Base-by-base conservation (phyloP, 2,888 invertebrate species). In the Slavum lentiscoides region DNA sequence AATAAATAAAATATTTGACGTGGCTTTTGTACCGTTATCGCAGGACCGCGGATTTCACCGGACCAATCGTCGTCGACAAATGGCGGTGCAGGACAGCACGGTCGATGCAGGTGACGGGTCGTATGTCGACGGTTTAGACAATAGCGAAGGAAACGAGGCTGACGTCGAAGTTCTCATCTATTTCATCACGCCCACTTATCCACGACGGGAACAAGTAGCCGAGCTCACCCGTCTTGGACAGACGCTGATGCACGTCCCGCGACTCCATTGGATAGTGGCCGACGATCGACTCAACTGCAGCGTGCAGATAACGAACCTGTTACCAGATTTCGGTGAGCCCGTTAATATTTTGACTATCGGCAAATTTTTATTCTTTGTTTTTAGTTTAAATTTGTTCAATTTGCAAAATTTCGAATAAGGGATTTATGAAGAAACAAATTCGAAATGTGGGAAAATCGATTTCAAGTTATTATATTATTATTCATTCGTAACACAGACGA, bases 211-310 rank as follows among this genome's bases (percentile, higher is more conserved):
- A 85, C 94, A 95, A 87, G 89, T 92, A 85, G 91, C 95, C 13
- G 94, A 95, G 86, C 87, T 95, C 82, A 94, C 93, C 59, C 87
- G 93, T 83, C 87, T 94, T 83, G 89, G 91, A 1, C 91, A 93
- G 84, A 93, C 92, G 0, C 87, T 94, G 70, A 89, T 91, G 86
- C 90, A 90, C 85, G 89, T 92, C 21, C 87, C 88, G 81, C 90
- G 91, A 85, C 85, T 93, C 59, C 89, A 91, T 84, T 93, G 93
- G 93, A 89, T 93, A 83, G 89, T 94, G 53, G 90, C 92, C 76
- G 93, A 94, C 86, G 93, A 93, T 86, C 89, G 82, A 21, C 61
- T 68, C 13, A 62, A 81, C n/a, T 83, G 83, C 70, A 83, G 82
- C 74, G 68, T 68, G 7, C 83, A 82, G 72, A 76, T 83, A 6